These are phyloP conservation scores for Thymelicus acteon DNA, from an alignment of 2,888 invertebrate species.

Conservation along the genomic window DNA sequence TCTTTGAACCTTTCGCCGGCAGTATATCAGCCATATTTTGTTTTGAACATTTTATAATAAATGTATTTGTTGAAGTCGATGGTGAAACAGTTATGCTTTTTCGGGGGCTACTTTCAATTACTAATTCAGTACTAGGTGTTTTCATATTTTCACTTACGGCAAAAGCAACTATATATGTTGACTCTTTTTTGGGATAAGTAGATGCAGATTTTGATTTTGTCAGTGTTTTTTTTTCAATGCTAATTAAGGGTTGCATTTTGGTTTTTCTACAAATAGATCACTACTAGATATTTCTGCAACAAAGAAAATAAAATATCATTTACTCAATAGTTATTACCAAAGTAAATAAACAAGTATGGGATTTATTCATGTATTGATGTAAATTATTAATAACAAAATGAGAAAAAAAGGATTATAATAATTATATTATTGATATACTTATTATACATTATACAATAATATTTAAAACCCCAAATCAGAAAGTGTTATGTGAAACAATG, in stretches of 20 bases:
- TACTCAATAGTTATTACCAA: not conserved
- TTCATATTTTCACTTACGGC: constrained; percentile 50
- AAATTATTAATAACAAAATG: not conserved
- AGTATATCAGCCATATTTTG: not conserved
- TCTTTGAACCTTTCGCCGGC: not conserved
- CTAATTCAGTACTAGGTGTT: not conserved
- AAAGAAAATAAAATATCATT: not conserved
- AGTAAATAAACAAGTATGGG: not conserved
- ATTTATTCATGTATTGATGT: too few relatives aligned
- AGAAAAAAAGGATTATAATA: not conserved
- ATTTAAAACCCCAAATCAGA: constrained; percentile 69
- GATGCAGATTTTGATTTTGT: constrained; percentile 41
- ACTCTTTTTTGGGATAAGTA: constrained; percentile 27
- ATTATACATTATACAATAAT: not conserved
- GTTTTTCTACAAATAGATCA: not conserved
- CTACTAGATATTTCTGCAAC: constrained; percentile 4
- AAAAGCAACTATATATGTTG: constrained; percentile 55
- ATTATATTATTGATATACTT: not conserved
- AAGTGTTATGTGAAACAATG: constrained; percentile 49
- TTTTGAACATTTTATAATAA: not conserved
- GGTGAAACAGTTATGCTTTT: not conserved
- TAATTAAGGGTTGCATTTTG: not conserved
- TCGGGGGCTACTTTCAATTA: not conserved
- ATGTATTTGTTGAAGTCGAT: not conserved
- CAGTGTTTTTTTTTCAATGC: constrained; percentile 25